Evolutionary conservation across 2,888 invertebrate species (phyloP).

Genomic region (Meliscaeva auricollis): DNA sequence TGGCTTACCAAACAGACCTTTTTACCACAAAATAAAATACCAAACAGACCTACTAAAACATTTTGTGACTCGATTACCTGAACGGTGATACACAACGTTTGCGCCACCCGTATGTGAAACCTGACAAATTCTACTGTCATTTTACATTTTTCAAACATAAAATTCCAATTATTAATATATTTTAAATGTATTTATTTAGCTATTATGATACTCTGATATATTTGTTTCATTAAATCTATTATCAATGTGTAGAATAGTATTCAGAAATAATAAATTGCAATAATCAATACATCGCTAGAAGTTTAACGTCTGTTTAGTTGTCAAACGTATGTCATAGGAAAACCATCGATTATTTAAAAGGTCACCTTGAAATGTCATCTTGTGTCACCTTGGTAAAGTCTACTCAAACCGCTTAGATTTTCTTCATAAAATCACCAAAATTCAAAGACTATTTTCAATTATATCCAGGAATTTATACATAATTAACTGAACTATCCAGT

Average conservation of each 20-base stretch:
- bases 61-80: too few relatives aligned
- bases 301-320: not conserved
- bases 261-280: too few relatives aligned
- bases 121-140: not conserved
- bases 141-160: not conserved
- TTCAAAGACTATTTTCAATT: constrained; percentile 58
- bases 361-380: constrained; percentile 84
- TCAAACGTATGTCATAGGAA: constrained; percentile 43
- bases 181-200: too few relatives aligned
- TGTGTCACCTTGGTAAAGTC: constrained; percentile 80
- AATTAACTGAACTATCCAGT: constrained; percentile 58
- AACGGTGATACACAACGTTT: not conserved
- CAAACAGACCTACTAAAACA: too few relatives aligned
- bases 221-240: too few relatives aligned
- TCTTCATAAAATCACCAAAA: constrained; percentile 57
- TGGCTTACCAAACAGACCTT: too few relatives aligned
- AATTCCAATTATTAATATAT: constrained; percentile 37
- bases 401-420: constrained; percentile 64
- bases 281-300: too few relatives aligned
- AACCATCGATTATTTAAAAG: constrained; percentile 78
- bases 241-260: too few relatives aligned
- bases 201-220: too few relatives aligned
- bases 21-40: too few relatives aligned
- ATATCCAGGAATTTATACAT: constrained; percentile 69
- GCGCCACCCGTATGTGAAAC: not conserved